Evolutionary conservation across 35 echinoderm and acorn worm genomes (phyloP), one percentile per base, ranked within the genome.

Genomic region (Lytechinus variegatus): DNA sequence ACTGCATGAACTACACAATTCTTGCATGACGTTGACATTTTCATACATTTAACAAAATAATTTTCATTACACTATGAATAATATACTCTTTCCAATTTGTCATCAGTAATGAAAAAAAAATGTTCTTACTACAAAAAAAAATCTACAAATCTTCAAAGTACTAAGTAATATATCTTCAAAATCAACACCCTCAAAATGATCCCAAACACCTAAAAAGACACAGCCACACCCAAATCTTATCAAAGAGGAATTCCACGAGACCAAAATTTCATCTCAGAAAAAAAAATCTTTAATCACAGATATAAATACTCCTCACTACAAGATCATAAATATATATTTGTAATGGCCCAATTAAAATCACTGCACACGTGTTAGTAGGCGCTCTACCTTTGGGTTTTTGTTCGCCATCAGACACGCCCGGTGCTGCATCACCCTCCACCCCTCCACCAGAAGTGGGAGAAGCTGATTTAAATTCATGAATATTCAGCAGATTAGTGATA

Each of bases 361-460:
- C 66, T 24, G 66, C 19, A 90, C 88, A 52, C 88, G 12, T 28
- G 88, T 90, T 90, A 90, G 88, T 90, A 90, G n/a, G 27, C 88
- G 27, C 88, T 52, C 92, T 93, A 93, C 92, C 92, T 93, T 93
- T 93, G 28, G 92, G 54, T 93, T 93, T 93, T 93, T 93, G 92
- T 54, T 93, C 53, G 21, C 92, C 92, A 93, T 93, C 92, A 55
- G 92, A 93, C 55, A 93, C 92, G 54, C 53, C 54, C 9, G 92
- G 13, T 19, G 92, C 52, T 53, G 53, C 92, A 55, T 93, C 92
- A 93, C 55, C 92, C 52, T 93, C 92, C 54, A 93, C 92, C 92
- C 92, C 92, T 93, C 55, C 92, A 93, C 92, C 92, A 93, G 54
- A 53, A 93, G 55, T 93, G 92, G 92, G 92, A 93, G 87, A 52